Evolutionary conservation across 2,797 vertebrate genomes (phyloP), one percentile per base, ranked within the genome.

Genomic region (Scolopax bukidnonensis): DNA sequence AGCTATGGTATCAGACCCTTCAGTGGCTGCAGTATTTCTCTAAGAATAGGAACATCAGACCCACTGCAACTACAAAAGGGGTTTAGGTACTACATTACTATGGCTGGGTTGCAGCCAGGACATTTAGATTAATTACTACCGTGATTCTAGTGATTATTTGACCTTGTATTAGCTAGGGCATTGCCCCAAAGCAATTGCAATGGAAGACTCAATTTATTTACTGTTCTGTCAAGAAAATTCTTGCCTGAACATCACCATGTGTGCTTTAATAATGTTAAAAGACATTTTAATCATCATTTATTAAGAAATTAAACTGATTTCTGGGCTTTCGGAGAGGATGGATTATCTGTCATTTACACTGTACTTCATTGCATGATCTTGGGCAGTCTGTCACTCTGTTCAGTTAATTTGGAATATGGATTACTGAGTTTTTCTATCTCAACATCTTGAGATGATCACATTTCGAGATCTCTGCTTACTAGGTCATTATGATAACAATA

Each of bases 21-120:
- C 51, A 48, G 51, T 16, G 45, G n/a, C 19, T 0, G 0, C 1
- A 0, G 43, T 68, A 5, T 65, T 27, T 59, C 24, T 61, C 3
- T 50, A 43, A 36, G 4, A 50, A 11, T 14, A 50, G 19, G 28
- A 38, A 11, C n/a, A 57, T 40, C 76, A 73, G 80, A 77, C 28
- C 33, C 10, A 19, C 16, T 33, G 21, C 61, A 77, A 45, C 41
- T 78, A 41, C 21, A 67, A 53, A 84, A 81, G 43, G 28, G 48
- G 30, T 76, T 93, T 54, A 67, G 54, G 47, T 40, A 45, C 80
- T 56, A 60, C 61, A 63, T 43, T 50, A 24, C 45, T 57, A 12
- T 19, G 51, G 20, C 48, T 92, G 41, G 14, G 11, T 53, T 86
- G 25, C 43, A 94, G 27, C 12, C 53, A 87, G 45, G 77, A 60